Base-by-base conservation (phyloP, 2,888 invertebrate species). In the Parochlus steinenii region DNA sequence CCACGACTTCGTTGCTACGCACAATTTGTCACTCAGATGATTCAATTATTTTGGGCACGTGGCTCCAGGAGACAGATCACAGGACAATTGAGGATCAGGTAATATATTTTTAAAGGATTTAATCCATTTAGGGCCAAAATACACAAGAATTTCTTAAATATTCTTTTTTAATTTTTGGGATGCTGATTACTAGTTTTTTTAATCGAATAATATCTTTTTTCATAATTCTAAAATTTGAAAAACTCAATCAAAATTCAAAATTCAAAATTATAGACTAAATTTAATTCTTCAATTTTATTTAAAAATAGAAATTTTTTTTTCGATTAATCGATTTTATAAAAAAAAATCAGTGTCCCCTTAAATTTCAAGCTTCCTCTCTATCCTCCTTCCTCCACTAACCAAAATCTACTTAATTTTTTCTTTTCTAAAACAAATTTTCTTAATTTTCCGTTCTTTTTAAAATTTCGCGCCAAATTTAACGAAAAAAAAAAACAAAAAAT, bases 1-100 rank as follows among this genome's bases (percentile, higher is more conserved):
- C 90, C 3, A 83, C 87, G 1, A 87, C 78, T 14, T 89, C 89
- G 0, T 67, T 81, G 42, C 61, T 87, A 41, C 64, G 82, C 30
- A 67, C 72, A n/a, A 71, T 86, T 39, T 89, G 89, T 48, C 83
- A 86, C 52, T 76, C 78, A 6, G 83, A 86, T 50, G 86, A 87
- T 56, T 85, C 89, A 0, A 83, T 92, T 26, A 77, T 97, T 37
- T 63, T 95, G 22, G 92, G 92, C 8, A 87, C 89, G 32, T 92
- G 92, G 86, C 69, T 93, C 25, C 87, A 90, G 54, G 92, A 95
- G 53, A 92, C 90, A 1, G 93, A 95, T 56, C 93, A 97, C 56
- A 78, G 87, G 41, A 82, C 82, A 30, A 89, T 97, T 44, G 97
- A 97, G 61, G 93, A 95, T 63, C 95, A 95, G 76, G 93, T 93